Base-by-base conservation (phyloP, 1,140 invertebrate genomes). In the Zaprionus camerounensis region DNA sequence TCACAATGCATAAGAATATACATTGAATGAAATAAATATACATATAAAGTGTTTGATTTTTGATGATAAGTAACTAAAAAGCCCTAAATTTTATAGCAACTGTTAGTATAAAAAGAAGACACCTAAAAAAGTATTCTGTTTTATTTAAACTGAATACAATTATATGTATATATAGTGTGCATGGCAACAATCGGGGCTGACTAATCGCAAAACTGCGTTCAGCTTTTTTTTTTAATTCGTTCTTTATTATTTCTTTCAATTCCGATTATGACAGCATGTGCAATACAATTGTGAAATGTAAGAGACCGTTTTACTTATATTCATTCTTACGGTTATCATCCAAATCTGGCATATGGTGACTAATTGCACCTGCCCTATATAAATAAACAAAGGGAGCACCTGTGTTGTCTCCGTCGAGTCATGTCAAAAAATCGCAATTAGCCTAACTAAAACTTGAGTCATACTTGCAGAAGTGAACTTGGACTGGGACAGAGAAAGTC, bases 371-470 rank as follows among this genome's bases (percentile, higher is more conserved):
- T 31, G 55, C 11, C 34, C 64, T 58, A 67, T 31, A 22, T 44
- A 44, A 38, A 49, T 49, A 15, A n/a, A 7, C 41, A 17, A 11
- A 34, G 41, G 41, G 41, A 66, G 34, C 71, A 59, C 64, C 56
- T 68, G 64, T 17, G 41, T 46, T 61, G 64, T 61, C 56, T 55
- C 24, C 49, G 13, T 22, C 41, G 13, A 74, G 55, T 73, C 57
- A 61, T 31, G 49, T 28, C 36, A n/a, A 51, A 70, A 5, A 55
- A 49, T 41, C 63, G 72, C 72, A 75, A 70, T 75, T 69, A 69
- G 65, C 41, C 55, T 17, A 41, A 66, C 62, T 66, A 51, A 59
- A 61, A 58, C 36, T 44, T 68, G 64, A 73, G 15, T 74, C 67
- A 74, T 74, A 53, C 63, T 28, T 34, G 11, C 6, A 36, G 4